phyloP scores from a whole-genome alignment of 2,888 invertebrate species.

The Lasioglossum morio region DNA sequence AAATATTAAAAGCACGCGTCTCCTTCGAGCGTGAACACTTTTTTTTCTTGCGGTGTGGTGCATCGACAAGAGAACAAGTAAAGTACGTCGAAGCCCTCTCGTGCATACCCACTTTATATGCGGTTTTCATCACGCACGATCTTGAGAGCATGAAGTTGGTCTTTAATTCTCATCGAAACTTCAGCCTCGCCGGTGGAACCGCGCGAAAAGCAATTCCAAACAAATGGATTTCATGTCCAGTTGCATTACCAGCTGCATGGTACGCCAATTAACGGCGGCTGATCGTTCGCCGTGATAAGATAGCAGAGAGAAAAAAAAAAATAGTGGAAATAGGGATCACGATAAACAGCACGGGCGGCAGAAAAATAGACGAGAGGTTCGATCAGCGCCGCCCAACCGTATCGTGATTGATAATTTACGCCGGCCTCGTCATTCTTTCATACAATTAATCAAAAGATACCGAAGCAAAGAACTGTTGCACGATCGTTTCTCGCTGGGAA shows the following conservation, averaged over 20 bases:
- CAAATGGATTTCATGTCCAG: conserved; percentile 11
- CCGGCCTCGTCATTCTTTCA: conserved; percentile 54
- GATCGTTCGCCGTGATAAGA: conserved; percentile 43
- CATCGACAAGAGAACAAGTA: not conserved
- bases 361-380: conserved; percentile 43
- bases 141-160: not conserved
- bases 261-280: conserved; percentile 26
- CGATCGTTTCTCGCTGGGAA: conserved; percentile 53
- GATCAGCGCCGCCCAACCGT: conserved; percentile 54
- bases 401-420: conserved; percentile 65
- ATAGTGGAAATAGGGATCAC: conserved; percentile 25
- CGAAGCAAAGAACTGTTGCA: conserved; percentile 37
- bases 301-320: conserved; percentile 18
- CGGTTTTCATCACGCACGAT: conserved; percentile 6
- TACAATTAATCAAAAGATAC: conserved; percentile 62
- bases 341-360: conserved; percentile 31
- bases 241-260: not conserved
- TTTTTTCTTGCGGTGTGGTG: not conserved
- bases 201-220: not conserved
- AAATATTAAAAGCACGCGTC: not conserved
- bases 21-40: not conserved
- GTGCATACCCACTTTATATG: not conserved
- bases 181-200: not conserved
- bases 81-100: not conserved
- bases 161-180: not conserved